phyloP scores from a whole-genome alignment of 2,113 vertebrate genomes.

The Calypte anna region DNA sequence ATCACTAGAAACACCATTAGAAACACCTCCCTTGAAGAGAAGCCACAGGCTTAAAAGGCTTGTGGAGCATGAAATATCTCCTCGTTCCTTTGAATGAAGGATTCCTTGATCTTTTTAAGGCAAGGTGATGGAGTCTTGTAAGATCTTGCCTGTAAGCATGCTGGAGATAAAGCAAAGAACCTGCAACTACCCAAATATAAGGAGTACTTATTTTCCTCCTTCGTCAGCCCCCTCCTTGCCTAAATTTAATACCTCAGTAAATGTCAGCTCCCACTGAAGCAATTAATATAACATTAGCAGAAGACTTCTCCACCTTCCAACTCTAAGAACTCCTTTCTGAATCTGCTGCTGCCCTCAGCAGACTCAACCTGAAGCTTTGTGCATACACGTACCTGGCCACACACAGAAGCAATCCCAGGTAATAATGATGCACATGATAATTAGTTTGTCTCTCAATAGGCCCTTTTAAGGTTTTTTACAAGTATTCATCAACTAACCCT shows the following conservation, averaged over 20 bases:
- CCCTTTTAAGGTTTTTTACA: constrained; percentile 41
- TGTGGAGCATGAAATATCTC: constrained; percentile 19
- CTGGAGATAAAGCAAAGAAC: constrained; percentile 31
- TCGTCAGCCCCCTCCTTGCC: neutral
- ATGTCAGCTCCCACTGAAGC: constrained; percentile 3
- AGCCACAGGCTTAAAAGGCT: constrained; percentile 24
- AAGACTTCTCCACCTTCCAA: neutral
- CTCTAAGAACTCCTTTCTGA: neutral
- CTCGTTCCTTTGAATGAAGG: constrained; percentile 37
- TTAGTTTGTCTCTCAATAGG: neutral
- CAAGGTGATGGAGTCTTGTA: neutral
- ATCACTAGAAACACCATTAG: constrained; percentile 14
- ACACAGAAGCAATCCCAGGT: neutral
- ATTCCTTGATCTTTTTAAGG: constrained; percentile 37
- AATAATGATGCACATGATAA: neutral
- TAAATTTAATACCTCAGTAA: neutral
- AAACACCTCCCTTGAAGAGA: constrained; percentile 33
- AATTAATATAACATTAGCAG: neutral
- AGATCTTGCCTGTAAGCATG: constrained; percentile 7
- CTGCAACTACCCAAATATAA: constrained; percentile 29
- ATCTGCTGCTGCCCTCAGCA: neutral
- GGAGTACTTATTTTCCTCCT: constrained; percentile 5
- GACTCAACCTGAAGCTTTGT: neutral
- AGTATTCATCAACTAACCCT: neutral
- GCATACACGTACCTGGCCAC: neutral